Evolutionary conservation across 1,140 invertebrate species (phyloP), one percentile per base, ranked within the genome.

Genomic region (Sminthurinus signatus): DNA sequence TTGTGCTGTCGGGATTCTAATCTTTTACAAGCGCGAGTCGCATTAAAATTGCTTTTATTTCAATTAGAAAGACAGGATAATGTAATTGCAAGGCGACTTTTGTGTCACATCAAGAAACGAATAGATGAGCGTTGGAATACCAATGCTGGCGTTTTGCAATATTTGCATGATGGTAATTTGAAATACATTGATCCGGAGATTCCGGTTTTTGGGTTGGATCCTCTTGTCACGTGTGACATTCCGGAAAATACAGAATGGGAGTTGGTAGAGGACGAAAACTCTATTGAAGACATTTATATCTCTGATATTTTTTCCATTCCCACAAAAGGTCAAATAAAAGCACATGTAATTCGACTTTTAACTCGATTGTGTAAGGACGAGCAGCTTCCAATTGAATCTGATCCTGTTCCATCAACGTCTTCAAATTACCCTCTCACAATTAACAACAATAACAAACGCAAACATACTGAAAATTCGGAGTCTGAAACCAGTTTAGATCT

Each of bases 1-100:
- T 28, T 57, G 55, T 57, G 55, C 31, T 17, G 55, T 8, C 55
- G 55, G 3, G 31, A 57, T 10, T 10, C 31, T 17, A 39, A 32
- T 39, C 25, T 57, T 10, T 10, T 57, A 3, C 12, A 5, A 4
- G 55, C 55, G 3, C 21, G 28, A 5, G 19, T 21, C 4, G 3
- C 28, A 4, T 42, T 57, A 14, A 23, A 57, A 32, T 42, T 57
- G 5, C 8, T 57, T 2, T 29, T 60, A 4, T 4, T 14, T 14
- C 3, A 8, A 19, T 21, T 60, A 25, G 21, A 60, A 8, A 25
- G 2, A 8, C 57, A 60, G 21, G 19, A 60, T 17, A 28, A 25
- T 44, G 2, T 10, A 5, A 25, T 60, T 2, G 17, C 4, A 12
- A 3, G 3, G 57, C 12, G 28, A 21, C 46, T 60, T n/a, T 19